Conservation (phyloP, 2,888 invertebrate species). For the Synergus laeviventris region DNA sequence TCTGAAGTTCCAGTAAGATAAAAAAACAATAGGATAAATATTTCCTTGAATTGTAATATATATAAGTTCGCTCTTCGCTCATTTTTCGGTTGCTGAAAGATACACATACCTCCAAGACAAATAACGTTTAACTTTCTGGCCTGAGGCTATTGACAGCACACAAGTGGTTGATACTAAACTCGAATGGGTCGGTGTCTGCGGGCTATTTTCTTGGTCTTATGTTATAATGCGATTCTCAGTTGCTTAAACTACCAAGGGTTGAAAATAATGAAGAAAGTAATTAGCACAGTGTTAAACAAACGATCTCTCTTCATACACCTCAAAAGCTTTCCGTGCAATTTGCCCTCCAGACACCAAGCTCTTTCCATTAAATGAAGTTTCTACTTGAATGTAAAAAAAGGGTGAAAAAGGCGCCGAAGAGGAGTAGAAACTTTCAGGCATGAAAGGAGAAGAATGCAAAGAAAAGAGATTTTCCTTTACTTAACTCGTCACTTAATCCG, state of each 20-base stretch:
- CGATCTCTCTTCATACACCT: slow-evolving; percentile 39
- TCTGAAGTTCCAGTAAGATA: neutral
- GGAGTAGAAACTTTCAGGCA: neutral
- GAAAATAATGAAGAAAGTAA: slow-evolving; percentile 52
- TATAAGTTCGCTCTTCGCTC: neutral
- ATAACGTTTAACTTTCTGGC: neutral
- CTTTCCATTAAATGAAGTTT: neutral
- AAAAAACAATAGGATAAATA: neutral
- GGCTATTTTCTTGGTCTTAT: slow-evolving; percentile 46
- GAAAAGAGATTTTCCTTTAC: neutral
- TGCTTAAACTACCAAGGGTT: slow-evolving; percentile 44
- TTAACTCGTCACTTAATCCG: neutral
- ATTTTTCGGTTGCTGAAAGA: neutral
- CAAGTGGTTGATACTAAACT: neutral
- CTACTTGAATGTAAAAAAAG: neutral
- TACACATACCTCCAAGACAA: neutral
- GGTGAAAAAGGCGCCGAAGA: neutral
- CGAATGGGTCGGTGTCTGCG: slow-evolving; percentile 15
- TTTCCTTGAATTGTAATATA: neutral
- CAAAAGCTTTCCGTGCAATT: neutral
- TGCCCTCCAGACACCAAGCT: neutral
- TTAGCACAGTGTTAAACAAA: slow-evolving; percentile 48
- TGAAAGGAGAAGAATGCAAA: neutral
- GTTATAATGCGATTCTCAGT: slow-evolving; percentile 40
- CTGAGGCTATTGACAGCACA: neutral